A percentile compares a stretch with the other conserved stretches of the same genome.
These are phyloP conservation scores for Panurus biarmicus DNA, from an alignment of 2,113 vertebrate species.

Conservation along the genomic window DNA sequence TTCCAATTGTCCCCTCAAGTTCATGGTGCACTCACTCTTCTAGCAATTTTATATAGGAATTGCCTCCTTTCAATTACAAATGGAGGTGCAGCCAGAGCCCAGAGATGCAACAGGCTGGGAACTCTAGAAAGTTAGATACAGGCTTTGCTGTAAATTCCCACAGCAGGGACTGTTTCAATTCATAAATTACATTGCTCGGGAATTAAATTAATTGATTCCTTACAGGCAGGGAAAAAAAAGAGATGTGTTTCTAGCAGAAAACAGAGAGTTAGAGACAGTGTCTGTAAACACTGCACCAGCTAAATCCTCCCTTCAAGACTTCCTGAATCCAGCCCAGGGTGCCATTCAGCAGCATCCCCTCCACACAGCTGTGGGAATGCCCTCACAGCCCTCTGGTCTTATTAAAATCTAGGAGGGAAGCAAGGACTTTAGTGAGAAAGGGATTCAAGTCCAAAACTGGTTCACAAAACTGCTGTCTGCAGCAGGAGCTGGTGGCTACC, in stretches of 20 bases:
- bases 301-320: not conserved
- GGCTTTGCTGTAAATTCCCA: not conserved
- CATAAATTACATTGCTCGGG: not conserved
- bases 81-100: not conserved
- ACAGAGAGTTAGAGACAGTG: not conserved
- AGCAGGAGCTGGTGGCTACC: not conserved
- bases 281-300: not conserved
- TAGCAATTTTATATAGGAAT: not conserved
- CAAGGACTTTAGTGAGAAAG: not conserved
- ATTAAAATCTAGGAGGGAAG: not conserved
- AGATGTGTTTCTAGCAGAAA: not conserved
- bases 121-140: not conserved
- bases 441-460: not conserved
- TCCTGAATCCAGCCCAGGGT: not conserved
- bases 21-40: not conserved
- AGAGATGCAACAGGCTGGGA: not conserved
- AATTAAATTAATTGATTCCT: not conserved
- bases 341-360: not conserved
- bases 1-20: not conserved
- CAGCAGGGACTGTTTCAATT: not conserved
- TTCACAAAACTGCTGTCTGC: rapidly evolving
- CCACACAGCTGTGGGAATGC: not conserved
- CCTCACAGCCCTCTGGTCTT: not conserved
- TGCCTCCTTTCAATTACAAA: not conserved
- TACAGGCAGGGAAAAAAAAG: not conserved